Evolutionary conservation across 2,113 vertebrate species (phyloP), one percentile per base, ranked within the genome.

Genomic region (Drymodes brunneopygia): DNA sequence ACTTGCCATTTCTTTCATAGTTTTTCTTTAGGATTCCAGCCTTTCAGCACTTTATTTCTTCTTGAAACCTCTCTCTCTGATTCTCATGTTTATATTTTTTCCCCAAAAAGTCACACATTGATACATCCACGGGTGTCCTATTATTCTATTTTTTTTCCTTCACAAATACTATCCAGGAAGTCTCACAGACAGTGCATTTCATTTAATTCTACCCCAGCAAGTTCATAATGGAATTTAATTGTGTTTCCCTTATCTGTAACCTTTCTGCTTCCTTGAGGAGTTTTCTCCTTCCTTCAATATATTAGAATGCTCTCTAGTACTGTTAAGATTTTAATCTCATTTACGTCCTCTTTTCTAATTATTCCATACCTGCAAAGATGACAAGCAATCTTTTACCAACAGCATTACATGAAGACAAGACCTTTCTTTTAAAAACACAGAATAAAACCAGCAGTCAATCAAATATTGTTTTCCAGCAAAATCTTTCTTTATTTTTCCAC

Each of bases 171-270:
- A 14, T 35, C 48, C 36, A 80, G 54, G 45, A 92, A 95, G 57
- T 45, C 35, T 85, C 58, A 80, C 19, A 96, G 54, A 83, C 38
- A 69, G 36, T 29, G 15, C 18, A 71, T 89, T 95, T 94, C 21
- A 84, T 79, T 92, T 90, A 73, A 86, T 94, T 90, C 53, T 83
- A 88, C 65, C 44, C 50, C 92, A 36, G n/a, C 35, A 96, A 85
- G 47, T 51, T 61, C 83, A 80, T 94, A 96, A 93, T 91, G 53
- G 51, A 97, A 97, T 91, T 97, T 95, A 97, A 97, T 95, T 44
- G 9, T 69, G 38, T 95, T 95, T 94, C 82, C 88, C 94, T 97
- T 97, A 90, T 94, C 88, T 96, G 50, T 73, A 97, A 96, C 78
- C n/a, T 96, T 95, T 97, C 62, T 92, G 65, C 31, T 95, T 87